phyloP scores from a whole-genome alignment of 1,140 invertebrate genomes.

The Trypoxylus dichotomus region DNA sequence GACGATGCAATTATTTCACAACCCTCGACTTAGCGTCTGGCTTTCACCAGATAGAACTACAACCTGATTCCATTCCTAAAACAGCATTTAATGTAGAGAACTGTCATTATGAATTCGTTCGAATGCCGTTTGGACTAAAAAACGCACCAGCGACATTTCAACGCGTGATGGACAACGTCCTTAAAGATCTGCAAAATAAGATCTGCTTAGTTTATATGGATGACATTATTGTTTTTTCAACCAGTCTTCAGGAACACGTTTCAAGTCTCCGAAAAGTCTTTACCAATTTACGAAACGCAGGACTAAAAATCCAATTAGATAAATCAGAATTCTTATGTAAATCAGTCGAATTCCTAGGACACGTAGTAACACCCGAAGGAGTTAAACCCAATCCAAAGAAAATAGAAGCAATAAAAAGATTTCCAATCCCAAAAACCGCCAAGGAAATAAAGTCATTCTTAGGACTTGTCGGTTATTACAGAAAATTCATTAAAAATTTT shows the following conservation, averaged over 20 bases:
- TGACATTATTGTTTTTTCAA: conserved; percentile 43
- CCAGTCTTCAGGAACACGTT: conserved; percentile 42
- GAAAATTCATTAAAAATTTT: conserved; percentile 43
- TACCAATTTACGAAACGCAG: conserved; percentile 23
- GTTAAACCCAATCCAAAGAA: conserved; percentile 50
- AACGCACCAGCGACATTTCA: conserved; percentile 33
- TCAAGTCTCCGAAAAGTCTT: conserved; percentile 35
- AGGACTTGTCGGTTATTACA: conserved; percentile 44
- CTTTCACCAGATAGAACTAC: too few relatives aligned
- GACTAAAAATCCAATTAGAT: conserved; percentile 37
- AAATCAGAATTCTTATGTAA: conserved; percentile 45
- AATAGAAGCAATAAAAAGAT: conserved; percentile 45
- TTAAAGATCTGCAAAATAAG: conserved; percentile 32
- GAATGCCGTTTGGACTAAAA: conserved; percentile 38
- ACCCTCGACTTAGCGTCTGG: too few relatives aligned
- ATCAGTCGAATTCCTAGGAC: conserved; percentile 50
- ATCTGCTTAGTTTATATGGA: conserved; percentile 43
- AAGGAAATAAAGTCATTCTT: conserved; percentile 49
- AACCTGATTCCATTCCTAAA: conserved; percentile 43
- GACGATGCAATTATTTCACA: too few relatives aligned
- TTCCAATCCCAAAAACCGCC: conserved; percentile 43
- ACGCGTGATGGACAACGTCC: conserved; percentile 35
- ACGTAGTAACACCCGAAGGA: conserved; percentile 46
- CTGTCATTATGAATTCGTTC: conserved; percentile 44
- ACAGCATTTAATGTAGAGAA: conserved; percentile 49